Evolutionary conservation across 2,797 vertebrate species (phyloP).

Genomic region (Peromyscus melanophrys): DNA sequence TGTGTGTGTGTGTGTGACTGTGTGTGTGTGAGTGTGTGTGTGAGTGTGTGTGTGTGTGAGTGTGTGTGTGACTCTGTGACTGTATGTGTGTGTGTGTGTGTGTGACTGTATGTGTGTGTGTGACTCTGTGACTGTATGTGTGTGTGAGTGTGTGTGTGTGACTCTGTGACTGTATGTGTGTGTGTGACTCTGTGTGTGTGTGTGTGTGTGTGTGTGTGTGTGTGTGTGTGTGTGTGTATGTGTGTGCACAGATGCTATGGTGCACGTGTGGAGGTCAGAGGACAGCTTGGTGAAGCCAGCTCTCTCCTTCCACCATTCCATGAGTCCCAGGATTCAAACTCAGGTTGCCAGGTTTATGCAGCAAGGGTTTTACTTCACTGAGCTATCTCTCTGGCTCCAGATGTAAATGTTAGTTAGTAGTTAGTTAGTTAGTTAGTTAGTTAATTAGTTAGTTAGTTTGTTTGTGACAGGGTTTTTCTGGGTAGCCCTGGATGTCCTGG

Average conservation of each 20-base stretch:
- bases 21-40: too few species aligned
- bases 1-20: too few species aligned
- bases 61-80: too few species aligned
- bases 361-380: neutral
- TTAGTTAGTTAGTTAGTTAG: neutral
- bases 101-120: too few species aligned
- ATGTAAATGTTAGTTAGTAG: neutral
- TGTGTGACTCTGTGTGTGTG: too few species aligned
- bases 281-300: neutral
- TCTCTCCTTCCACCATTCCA: neutral
- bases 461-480: neutral
- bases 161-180: too few species aligned
- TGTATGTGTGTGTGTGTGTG: too few species aligned
- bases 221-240: too few species aligned
- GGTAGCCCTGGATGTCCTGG: neutral
- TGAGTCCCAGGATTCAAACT: neutral
- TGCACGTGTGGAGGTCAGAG: neutral
- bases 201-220: too few species aligned
- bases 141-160: too few species aligned
- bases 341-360: neutral
- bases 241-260: fast-evolving
- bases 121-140: too few species aligned
- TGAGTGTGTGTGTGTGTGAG: too few species aligned
- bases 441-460: neutral
- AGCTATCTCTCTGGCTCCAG: neutral